Conservation (phyloP, 2,888 invertebrate genomes). For the Matsumyia berberina region DNA sequence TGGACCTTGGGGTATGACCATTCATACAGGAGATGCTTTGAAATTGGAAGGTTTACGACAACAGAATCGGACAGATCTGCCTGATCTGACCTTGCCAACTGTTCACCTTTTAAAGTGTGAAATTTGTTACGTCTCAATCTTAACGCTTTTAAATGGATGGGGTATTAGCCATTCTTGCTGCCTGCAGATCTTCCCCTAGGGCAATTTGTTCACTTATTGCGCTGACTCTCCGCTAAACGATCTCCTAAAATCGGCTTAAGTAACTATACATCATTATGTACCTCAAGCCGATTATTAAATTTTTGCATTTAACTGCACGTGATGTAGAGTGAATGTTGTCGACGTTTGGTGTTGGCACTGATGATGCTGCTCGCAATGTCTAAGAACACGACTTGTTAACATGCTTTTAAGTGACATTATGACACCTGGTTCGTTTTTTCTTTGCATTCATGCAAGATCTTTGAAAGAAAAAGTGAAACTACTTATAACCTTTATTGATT, state of each 20-base stretch:
- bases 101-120: constrained; percentile 16
- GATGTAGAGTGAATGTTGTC: constrained; percentile 53
- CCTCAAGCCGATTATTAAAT: constrained; percentile 24
- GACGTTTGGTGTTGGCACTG: not conserved
- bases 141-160: constrained; percentile 8
- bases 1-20: constrained; percentile 22
- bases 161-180: constrained; percentile 6
- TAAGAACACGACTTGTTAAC: not conserved
- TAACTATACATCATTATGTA: constrained; percentile 41
- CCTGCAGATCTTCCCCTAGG: constrained; percentile 49
- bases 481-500: constrained; percentile 7
- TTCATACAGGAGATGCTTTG: constrained; percentile 44
- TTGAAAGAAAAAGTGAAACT: not conserved
- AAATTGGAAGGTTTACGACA: constrained; percentile 16
- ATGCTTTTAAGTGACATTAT: constrained; percentile 20
- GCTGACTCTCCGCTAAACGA: constrained; percentile 38
- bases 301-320: constrained; percentile 46
- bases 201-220: constrained; percentile 47
- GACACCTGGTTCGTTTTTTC: not conserved
- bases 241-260: constrained; percentile 44
- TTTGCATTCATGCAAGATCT: not conserved
- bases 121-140: constrained; percentile 3
- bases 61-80: constrained; percentile 2
- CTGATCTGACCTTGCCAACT: constrained; percentile 27
- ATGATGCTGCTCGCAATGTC: not conserved